Evolutionary conservation across 1,140 invertebrate species (phyloP).

Genomic region (Aradophagus sp.): DNA sequence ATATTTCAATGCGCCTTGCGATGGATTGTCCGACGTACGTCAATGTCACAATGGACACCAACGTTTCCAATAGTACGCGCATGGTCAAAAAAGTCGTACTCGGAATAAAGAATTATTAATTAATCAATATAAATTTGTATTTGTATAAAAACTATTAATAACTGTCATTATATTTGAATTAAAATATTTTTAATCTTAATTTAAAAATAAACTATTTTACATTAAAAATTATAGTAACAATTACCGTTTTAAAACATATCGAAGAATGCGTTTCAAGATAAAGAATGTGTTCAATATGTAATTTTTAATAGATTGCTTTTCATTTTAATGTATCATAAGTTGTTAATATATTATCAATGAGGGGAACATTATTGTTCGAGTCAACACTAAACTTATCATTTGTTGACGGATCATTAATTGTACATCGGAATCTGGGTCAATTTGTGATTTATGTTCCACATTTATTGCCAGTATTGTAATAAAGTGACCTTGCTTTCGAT

Average conservation of each 20-base stretch:
- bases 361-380: background rate
- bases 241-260: no score
- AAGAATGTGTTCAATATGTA: no score
- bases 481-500: constrained; percentile 5
- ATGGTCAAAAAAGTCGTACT: constrained; percentile 3
- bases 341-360: constrained; percentile 17
- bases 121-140: no score
- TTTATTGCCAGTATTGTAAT: background rate
- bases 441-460: background rate
- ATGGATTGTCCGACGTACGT: constrained; percentile 22
- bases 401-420: constrained; percentile 15
- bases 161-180: no score
- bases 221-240: no score
- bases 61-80: no score
- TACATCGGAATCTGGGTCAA: constrained; percentile 19
- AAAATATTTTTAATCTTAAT: no score
- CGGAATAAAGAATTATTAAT: background rate
- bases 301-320: no score
- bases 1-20: constrained; percentile 19
- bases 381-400: constrained; percentile 2
- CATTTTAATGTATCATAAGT: no score
- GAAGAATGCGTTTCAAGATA: no score
- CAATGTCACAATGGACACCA: constrained; percentile 25
- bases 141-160: no score
- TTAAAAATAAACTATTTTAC: no score